Percentiles rank a stretch among this genome's conserved stretches.
Evolutionary conservation across 2,797 vertebrate genomes (phyloP).

Genomic region (Hemibagrus guttatus): DNA sequence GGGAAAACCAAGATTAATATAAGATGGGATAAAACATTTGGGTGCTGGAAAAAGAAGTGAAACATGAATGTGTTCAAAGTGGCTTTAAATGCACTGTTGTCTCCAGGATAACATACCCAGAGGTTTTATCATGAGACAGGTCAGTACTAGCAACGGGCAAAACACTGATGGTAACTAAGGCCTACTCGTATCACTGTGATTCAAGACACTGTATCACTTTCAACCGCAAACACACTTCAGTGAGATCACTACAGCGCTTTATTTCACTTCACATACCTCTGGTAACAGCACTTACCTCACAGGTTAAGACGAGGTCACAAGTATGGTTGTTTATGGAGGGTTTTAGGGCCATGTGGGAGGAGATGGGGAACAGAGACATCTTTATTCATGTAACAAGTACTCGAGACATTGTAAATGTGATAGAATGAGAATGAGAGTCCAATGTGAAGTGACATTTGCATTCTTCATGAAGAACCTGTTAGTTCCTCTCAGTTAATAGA

Average conservation of each 20-base stretch:
- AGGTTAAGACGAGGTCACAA: conserved; percentile 24
- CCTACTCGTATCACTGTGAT: conserved; percentile 44
- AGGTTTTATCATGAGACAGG: conserved; percentile 28
- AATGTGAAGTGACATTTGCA: conserved; percentile 28
- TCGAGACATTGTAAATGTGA: conserved; percentile 4
- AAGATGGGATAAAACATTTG: neutral
- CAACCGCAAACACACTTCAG: conserved; percentile 11
- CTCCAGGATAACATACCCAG: conserved; percentile 25
- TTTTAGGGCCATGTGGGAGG: conserved; percentile 25
- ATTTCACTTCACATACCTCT: conserved; percentile 30
- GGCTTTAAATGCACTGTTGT: conserved; percentile 24
- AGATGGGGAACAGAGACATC: conserved; percentile 31
- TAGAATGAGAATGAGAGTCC: neutral
- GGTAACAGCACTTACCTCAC: conserved; percentile 38
- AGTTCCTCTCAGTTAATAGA: conserved; percentile 8
- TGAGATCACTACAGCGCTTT: conserved; percentile 18
- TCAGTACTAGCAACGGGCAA: conserved; percentile 44
- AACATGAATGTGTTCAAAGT: conserved; percentile 6
- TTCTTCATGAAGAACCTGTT: neutral
- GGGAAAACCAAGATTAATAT: conserved; percentile 4
- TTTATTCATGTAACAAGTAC: conserved; percentile 35
- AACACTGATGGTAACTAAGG: conserved; percentile 51
- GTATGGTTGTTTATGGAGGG: conserved; percentile 11
- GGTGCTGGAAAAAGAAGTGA: neutral
- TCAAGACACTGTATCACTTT: conserved; percentile 32